phyloP scores from a whole-genome alignment of 2,113 vertebrate species.

The Periophthalmodon schlosseri region DNA sequence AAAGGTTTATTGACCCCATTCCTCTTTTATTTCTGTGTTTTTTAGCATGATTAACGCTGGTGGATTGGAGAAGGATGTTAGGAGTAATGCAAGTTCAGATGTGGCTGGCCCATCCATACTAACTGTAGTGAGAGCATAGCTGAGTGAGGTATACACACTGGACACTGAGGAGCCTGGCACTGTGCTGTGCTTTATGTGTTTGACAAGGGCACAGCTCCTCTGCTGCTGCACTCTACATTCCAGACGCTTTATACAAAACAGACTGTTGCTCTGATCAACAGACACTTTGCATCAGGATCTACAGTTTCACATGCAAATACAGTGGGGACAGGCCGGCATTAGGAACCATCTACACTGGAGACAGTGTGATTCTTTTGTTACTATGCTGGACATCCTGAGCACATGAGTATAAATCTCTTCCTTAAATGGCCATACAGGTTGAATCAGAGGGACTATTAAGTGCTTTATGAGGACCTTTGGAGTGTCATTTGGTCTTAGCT shows the following conservation, averaged over 20 bases:
- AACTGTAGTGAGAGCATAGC: neutral
- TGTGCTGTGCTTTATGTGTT: constrained; percentile 35
- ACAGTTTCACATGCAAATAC: constrained; percentile 57
- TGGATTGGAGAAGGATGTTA: neutral
- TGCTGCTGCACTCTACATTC: constrained; percentile 39
- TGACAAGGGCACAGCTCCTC: constrained; percentile 26
- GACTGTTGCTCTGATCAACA: constrained; percentile 7
- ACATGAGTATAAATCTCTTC: constrained; percentile 22
- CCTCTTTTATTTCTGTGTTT: constrained; percentile 23
- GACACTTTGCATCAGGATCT: constrained; percentile 60
- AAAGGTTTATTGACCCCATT: constrained; percentile 14
- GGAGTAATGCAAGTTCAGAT: constrained; percentile 19
- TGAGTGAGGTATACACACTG: neutral
- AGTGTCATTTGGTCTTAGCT: constrained; percentile 39
- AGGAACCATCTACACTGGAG: constrained; percentile 22
- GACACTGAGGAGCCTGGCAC: constrained; percentile 9
- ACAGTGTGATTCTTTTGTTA: constrained; percentile 10
- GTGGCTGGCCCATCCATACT: neutral
- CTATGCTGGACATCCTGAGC: constrained; percentile 18
- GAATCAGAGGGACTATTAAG: constrained; percentile 52
- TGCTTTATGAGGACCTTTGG: constrained; percentile 57
- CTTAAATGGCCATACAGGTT: constrained; percentile 53
- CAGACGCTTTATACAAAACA: constrained; percentile 54
- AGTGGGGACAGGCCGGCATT: constrained; percentile 27
- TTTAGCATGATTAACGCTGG: constrained; percentile 27